Conservation (phyloP, 2,888 invertebrate species). For the Zelleria hepariella region DNA sequence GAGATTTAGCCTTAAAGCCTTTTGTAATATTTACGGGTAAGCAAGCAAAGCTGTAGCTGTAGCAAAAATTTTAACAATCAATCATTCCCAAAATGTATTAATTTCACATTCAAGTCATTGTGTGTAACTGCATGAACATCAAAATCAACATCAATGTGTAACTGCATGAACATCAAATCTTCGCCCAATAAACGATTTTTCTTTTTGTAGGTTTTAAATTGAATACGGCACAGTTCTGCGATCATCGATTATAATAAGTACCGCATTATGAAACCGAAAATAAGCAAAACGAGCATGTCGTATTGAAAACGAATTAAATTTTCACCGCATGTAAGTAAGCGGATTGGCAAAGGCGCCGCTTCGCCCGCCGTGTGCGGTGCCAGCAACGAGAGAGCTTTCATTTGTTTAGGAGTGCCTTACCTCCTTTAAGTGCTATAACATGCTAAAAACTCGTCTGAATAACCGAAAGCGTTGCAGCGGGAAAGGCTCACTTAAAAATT, state of each 20-base stretch:
- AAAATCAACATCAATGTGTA: too few species aligned
- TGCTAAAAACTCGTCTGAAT: constrained; percentile 50
- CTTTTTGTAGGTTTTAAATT: too few species aligned
- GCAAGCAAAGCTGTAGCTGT: neutral
- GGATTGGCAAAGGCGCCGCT: constrained; percentile 28
- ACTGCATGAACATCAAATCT: too few species aligned
- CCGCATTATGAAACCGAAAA: neutral
- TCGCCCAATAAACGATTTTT: too few species aligned
- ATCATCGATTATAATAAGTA: too few species aligned
- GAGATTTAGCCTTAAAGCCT: neutral
- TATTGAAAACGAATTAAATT: constrained; percentile 53
- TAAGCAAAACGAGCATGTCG: constrained; percentile 19
- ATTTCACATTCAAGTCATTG: neutral
- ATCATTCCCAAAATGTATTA: too few species aligned
- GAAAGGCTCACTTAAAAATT: constrained; percentile 65
- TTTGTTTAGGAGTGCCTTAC: constrained; percentile 64
- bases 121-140: neutral
- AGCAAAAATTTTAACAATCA: too few species aligned
- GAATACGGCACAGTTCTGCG: too few species aligned
- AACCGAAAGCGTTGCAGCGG: constrained; percentile 60
- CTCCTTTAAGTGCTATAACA: constrained; percentile 59
- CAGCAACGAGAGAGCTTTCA: constrained; percentile 59
- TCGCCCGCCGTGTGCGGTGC: constrained; percentile 28
- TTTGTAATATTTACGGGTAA: neutral
- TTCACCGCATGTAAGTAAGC: constrained; percentile 57